Evolutionary conservation across 2,113 vertebrate species (phyloP).

Genomic region (Alces alces): DNA sequence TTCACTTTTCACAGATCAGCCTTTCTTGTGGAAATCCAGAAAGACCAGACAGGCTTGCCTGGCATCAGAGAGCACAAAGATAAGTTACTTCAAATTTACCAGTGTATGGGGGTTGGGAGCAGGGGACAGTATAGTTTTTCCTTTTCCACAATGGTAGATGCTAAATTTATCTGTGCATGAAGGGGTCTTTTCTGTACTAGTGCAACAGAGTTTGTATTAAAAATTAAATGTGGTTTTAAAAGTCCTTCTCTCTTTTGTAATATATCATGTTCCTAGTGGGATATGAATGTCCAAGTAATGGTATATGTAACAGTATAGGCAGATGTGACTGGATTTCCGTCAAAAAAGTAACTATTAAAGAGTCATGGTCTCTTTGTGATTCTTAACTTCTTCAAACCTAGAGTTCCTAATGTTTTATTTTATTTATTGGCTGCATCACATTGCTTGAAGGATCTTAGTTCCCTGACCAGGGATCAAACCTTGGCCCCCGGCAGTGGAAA

Average conservation of each 20-base stretch:
- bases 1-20: slow-evolving; percentile 52
- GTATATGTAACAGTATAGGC: neutral
- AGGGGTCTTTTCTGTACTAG: slow-evolving; percentile 84
- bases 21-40: slow-evolving; percentile 40
- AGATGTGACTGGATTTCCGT: neutral
- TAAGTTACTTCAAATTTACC: slow-evolving; percentile 62
- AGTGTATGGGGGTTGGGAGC: slow-evolving; percentile 7
- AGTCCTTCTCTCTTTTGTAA: slow-evolving; percentile 75
- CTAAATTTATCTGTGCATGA: slow-evolving; percentile 86
- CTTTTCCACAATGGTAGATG: slow-evolving; percentile 77
- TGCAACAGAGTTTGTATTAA: slow-evolving; percentile 89
- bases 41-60: neutral
- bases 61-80: slow-evolving; percentile 75
- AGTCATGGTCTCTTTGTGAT: neutral
- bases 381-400: slow-evolving; percentile 12
- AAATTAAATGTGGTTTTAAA: slow-evolving; percentile 95
- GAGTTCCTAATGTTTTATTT: neutral
- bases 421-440: neutral
- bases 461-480: neutral
- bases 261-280: slow-evolving; percentile 29
- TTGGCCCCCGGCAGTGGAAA: neutral
- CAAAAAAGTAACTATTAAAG: slow-evolving; percentile 23
- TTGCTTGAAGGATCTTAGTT: neutral
- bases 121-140: slow-evolving; percentile 53
- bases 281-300: neutral